Conservation (phyloP, 2,797 vertebrate species). For the Clarias laeviceps region DNA sequence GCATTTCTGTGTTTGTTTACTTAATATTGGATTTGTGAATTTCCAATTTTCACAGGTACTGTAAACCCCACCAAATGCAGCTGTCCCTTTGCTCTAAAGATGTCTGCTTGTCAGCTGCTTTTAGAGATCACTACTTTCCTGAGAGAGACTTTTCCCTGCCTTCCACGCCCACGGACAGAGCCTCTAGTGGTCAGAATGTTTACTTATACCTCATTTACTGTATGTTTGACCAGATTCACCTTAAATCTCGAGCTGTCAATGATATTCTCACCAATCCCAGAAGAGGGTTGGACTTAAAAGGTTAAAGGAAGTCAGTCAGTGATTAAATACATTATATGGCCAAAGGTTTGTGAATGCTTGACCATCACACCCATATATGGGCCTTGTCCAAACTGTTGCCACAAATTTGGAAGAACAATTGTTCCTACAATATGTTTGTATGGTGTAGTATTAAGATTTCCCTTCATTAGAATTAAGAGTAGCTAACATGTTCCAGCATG, state of each 20-base stretch:
- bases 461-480: not conserved
- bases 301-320: not conserved
- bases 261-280: not conserved
- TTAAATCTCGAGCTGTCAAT: not conserved
- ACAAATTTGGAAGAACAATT: not conserved
- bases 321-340: not conserved
- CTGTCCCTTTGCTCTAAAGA: constrained; percentile 97
- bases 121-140: constrained; percentile 98
- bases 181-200: constrained; percentile 86
- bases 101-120: constrained; percentile 95
- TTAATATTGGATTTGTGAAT: not conserved
- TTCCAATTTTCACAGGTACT: constrained; percentile 78
- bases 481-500: no score
- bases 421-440: not conserved
- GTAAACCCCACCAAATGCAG: constrained; percentile 98
- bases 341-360: not conserved
- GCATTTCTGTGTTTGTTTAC: not conserved
- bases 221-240: not conserved
- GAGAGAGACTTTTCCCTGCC: constrained; percentile 93
- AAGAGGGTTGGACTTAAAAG: not conserved
- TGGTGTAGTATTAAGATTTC: not conserved
- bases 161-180: constrained; percentile 92
- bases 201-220: not conserved
- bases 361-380: not conserved
- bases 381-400: not conserved